These are phyloP conservation scores for Folsomia candida DNA, from an alignment of 2,888 invertebrate species.

Conservation along the genomic window DNA sequence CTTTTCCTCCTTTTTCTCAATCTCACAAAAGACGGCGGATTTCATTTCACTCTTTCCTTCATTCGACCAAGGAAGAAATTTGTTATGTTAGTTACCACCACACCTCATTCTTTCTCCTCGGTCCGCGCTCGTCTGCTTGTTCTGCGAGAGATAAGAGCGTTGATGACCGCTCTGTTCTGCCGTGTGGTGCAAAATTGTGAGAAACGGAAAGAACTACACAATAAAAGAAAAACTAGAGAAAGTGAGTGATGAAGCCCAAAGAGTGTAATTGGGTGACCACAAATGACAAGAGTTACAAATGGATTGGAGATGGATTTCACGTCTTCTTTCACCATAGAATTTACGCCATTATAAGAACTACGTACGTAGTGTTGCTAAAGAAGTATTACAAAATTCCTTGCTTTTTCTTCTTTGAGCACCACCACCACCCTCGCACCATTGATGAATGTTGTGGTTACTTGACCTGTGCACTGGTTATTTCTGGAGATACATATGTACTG, in stretches of 20 bases:
- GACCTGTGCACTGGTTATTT: no score
- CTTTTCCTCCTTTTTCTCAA: not conserved
- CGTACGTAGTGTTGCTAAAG: no score
- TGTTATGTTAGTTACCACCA: not conserved
- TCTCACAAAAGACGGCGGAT: not conserved
- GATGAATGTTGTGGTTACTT: no score
- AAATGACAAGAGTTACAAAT: slow-evolving; percentile 21
- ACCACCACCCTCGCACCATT: no score
- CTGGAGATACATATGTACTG: no score
- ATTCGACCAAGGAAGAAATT: not conserved
- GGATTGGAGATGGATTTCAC: slow-evolving; percentile 18
- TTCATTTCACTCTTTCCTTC: not conserved
- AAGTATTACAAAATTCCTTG: not conserved
- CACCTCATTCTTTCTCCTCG: not conserved
- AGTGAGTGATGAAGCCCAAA: slow-evolving; percentile 15
- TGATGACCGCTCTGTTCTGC: not conserved
- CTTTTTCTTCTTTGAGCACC: not conserved
- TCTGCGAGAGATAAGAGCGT: not conserved
- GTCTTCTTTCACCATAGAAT: slow-evolving; percentile 2
- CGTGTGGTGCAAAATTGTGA: not conserved
- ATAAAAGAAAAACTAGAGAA: slow-evolving; percentile 5
- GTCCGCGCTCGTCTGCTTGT: no score
- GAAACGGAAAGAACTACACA: not conserved
- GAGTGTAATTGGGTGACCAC: slow-evolving; percentile 24
- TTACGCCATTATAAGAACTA: no score